A percentile compares a stretch with the other conserved stretches of the same genome.
These are phyloP conservation scores for Parnassius smintheus DNA, from an alignment of 2,888 invertebrate species.

Conservation along the genomic window DNA sequence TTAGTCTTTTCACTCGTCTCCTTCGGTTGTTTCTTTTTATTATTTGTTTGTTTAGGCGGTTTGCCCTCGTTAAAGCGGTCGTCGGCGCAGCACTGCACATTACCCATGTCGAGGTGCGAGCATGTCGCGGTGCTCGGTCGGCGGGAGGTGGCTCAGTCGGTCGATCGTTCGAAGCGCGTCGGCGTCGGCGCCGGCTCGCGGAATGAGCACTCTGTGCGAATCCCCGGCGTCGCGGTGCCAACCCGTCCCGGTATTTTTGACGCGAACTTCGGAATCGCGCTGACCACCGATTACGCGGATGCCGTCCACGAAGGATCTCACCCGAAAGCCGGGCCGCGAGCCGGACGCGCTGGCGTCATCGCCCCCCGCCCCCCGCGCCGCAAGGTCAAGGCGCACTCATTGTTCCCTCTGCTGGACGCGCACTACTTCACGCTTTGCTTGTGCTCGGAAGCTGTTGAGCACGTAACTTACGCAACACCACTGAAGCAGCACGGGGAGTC, in stretches of 20 bases:
- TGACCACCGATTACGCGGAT: conserved; percentile 79
- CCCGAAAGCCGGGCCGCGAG: conserved; percentile 77
- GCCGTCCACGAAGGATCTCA: conserved; percentile 77
- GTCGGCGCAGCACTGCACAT: conserved; percentile 80
- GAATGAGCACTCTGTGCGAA: conserved; percentile 67
- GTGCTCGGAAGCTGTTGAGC: conserved; percentile 29
- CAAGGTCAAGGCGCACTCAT: conserved; percentile 78
- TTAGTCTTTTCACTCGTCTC: conserved; percentile 57
- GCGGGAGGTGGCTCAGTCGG: conserved; percentile 74
- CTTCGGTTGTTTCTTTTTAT: conserved; percentile 39
- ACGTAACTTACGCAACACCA: conserved; percentile 32
- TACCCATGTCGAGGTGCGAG: conserved; percentile 77
- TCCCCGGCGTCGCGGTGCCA: conserved; percentile 65
- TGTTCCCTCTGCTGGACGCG: conserved; percentile 64
- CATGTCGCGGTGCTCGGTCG: conserved; percentile 74
- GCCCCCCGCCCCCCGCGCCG: conserved; percentile 68
- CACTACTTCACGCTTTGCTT: conserved; percentile 42
- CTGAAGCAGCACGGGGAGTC: conserved; percentile 36
- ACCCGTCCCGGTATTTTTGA: conserved; percentile 73
- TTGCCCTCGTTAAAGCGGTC: conserved; percentile 69
- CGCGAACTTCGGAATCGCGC: conserved; percentile 65
- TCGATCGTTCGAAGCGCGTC: conserved; percentile 79
- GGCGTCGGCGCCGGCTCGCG: conserved; percentile 78
- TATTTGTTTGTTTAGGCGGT: conserved; percentile 59
- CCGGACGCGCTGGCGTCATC: conserved; percentile 77